Percentiles rank a stretch among this genome's conserved stretches.
Evolutionary conservation across 2,113 vertebrate species (phyloP).

Genomic region (Austrofundulus limnaeus): DNA sequence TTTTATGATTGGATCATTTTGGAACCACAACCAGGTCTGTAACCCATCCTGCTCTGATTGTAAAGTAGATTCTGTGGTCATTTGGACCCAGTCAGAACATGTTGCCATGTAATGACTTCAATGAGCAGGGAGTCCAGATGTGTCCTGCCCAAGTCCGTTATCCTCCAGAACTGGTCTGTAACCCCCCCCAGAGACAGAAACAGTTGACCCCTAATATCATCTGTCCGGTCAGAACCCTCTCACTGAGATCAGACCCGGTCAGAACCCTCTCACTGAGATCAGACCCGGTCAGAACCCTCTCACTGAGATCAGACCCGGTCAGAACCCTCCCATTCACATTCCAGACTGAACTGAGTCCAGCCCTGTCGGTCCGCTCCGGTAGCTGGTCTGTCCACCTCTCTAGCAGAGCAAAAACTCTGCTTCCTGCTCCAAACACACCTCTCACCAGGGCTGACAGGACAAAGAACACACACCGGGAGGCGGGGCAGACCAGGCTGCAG

Average conservation of each 20-base stretch:
- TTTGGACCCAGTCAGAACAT: constrained; percentile 10
- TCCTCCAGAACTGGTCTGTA: constrained; percentile 23
- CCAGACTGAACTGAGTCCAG: constrained; percentile 14
- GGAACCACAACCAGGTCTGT: constrained; percentile 10
- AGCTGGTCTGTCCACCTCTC: constrained; percentile 11
- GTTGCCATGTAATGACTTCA: constrained; percentile 59
- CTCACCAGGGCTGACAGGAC: constrained; percentile 66
- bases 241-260: background rate
- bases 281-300: too few species aligned
- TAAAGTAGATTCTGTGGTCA: constrained; percentile 14
- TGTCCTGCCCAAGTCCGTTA: constrained; percentile 25
- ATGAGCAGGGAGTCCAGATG: constrained; percentile 61
- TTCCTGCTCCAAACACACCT: constrained; percentile 35
- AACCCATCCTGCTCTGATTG: constrained; percentile 17
- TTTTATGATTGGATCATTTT: constrained; percentile 3
- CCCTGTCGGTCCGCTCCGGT: constrained; percentile 12
- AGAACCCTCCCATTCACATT: constrained; percentile 22
- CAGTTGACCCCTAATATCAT: constrained; percentile 29
- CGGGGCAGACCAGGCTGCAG: constrained; percentile 67
- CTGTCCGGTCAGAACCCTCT: constrained; percentile 40
- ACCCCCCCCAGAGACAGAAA: constrained; percentile 59
- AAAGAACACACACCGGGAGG: constrained; percentile 68
- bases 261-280: constrained; percentile 23
- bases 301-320: constrained; percentile 9
- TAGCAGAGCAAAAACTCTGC: constrained; percentile 6